Percentiles rank a stretch among this genome's conserved stretches.
phyloP scores from a whole-genome alignment of 2,888 invertebrate species.

The Mycalesis mineus region DNA sequence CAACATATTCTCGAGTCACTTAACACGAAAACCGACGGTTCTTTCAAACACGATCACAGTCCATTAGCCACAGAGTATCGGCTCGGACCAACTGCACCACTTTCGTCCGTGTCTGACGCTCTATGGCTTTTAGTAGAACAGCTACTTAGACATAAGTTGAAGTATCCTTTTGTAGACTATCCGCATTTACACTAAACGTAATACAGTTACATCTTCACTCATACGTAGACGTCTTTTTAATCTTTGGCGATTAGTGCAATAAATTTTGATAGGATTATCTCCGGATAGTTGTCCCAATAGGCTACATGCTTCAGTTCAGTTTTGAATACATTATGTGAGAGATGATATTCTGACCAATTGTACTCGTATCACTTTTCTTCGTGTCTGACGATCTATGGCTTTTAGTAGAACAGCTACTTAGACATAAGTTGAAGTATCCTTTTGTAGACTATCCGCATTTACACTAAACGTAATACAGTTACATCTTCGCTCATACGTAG shows the following conservation, averaged over 20 bases:
- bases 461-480: background rate
- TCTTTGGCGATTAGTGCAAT: no score
- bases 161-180: conserved; percentile 10
- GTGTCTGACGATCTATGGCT: conserved; percentile 39
- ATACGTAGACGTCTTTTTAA: no score
- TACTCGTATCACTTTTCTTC: conserved; percentile 40
- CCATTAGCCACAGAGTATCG: conserved; percentile 43
- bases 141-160: conserved; percentile 21
- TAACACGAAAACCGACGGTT: conserved; percentile 22
- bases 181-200: background rate
- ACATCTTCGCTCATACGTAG: no score
- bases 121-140: conserved; percentile 35
- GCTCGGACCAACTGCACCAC: conserved; percentile 30
- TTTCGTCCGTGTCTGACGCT: conserved; percentile 44
- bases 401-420: conserved; percentile 31
- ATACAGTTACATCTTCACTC: background rate
- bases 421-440: conserved; percentile 14
- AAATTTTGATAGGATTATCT: no score
- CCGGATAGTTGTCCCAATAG: no score
- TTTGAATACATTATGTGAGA: no score
- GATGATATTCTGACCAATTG: conserved; percentile 33
- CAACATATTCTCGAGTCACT: conserved; percentile 1
- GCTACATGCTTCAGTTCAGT: no score
- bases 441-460: conserved; percentile 3
- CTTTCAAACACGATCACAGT: conserved; percentile 41